Conservation (phyloP, 1,140 invertebrate species). For the Papilio helenus region DNA sequence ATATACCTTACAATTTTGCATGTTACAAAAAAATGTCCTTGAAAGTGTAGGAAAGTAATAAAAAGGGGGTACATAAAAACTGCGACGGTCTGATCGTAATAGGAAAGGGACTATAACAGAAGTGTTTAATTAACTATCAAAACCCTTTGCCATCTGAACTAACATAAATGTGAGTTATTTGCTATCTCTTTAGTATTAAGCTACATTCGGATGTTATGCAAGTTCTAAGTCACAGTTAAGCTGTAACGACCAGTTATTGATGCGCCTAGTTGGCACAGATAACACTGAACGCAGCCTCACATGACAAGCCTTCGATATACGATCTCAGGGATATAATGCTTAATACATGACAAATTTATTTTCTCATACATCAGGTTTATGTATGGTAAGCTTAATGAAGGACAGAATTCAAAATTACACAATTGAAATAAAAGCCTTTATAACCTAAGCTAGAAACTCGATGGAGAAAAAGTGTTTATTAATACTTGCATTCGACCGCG, state of each 20-base stretch:
- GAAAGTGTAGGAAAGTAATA: neutral
- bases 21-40: too few species aligned
- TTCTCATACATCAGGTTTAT: neutral
- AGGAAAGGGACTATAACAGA: neutral
- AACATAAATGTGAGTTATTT: neutral
- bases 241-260: constrained; percentile 5
- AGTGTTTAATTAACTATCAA: neutral
- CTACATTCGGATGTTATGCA: neutral
- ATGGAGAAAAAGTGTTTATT: too few species aligned
- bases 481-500: too few species aligned
- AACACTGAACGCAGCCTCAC: neutral
- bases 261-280: constrained; percentile 12
- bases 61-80: neutral
- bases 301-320: neutral
- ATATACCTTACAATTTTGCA: neutral
- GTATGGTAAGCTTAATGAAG: too few species aligned
- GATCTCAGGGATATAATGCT: neutral
- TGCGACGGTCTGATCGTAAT: neutral
- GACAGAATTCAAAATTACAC: too few species aligned
- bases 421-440: too few species aligned
- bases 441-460: too few species aligned
- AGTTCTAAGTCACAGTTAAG: neutral
- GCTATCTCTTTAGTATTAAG: neutral
- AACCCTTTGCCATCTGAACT: neutral
- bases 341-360: neutral